Percentiles rank a stretch among this genome's conserved stretches.
Conservation (phyloP, 2,888 invertebrate genomes). For the Aphidius colemani region DNA sequence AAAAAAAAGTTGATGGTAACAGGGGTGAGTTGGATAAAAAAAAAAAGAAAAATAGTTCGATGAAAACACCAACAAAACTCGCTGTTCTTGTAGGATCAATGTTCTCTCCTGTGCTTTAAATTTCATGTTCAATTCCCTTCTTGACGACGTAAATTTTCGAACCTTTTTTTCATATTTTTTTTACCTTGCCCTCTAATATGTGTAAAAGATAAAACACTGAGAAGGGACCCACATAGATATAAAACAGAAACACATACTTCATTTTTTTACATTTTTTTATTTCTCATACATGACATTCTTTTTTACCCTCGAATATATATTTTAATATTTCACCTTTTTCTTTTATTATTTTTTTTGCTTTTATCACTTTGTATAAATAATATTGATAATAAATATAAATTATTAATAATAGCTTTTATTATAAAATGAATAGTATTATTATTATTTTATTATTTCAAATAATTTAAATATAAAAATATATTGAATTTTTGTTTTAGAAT, state of each 20-base stretch:
- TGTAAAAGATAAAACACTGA: slow-evolving; percentile 18
- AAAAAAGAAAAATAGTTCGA: slow-evolving; percentile 4
- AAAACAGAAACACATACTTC: slow-evolving; percentile 9
- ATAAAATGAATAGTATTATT: neutral
- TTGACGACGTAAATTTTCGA: neutral
- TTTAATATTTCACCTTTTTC: neutral
- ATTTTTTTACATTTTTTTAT: slow-evolving; percentile 6
- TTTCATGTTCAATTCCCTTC: slow-evolving; percentile 13
- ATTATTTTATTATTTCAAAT: slow-evolving; percentile 11
- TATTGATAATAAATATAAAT: neutral
- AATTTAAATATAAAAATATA: neutral
- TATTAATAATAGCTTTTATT: slow-evolving; percentile 1
- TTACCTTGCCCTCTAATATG: neutral
- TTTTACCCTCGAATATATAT: neutral
- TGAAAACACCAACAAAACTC: slow-evolving; percentile 15
- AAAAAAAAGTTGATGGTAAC: neutral
- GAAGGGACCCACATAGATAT: neutral
- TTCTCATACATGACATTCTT: slow-evolving; percentile 7
- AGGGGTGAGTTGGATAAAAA: neutral
- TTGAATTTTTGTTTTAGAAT: slow-evolving; percentile 54
- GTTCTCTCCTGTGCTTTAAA: slow-evolving; percentile 26
- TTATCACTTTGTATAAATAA: neutral
- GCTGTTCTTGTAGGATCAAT: slow-evolving; percentile 23
- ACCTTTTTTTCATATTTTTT: too few relatives aligned
- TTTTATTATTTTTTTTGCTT: slow-evolving; percentile 5